Conservation (phyloP, 1,140 invertebrate genomes). For the Brachionus asplanchnoidis region DNA sequence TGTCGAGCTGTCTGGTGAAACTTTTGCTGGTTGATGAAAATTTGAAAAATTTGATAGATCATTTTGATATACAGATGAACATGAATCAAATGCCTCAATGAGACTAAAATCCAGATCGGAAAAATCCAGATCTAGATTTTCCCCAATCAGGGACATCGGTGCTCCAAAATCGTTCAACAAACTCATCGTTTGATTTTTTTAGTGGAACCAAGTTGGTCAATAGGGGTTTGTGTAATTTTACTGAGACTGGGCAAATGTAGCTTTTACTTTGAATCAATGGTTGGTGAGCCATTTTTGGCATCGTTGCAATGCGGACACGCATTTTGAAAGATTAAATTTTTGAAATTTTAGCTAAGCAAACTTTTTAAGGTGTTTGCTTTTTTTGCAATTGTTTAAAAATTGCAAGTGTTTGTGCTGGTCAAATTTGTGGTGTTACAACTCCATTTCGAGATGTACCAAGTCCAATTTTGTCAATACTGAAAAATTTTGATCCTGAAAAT, state of each 20-base stretch:
- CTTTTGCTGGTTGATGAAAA: neutral
- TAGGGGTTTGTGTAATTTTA: neutral
- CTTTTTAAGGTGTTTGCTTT: neutral
- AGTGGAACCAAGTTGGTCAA: neutral
- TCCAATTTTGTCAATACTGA: neutral
- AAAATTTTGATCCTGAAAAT: neutral
- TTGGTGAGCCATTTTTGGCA: slow-evolving; percentile 30
- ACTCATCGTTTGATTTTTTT: neutral
- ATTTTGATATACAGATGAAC: neutral
- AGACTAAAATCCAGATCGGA: slow-evolving; percentile 12
- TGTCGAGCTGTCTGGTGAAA: neutral
- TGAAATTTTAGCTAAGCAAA: neutral
- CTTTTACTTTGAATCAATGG: slow-evolving; percentile 3
- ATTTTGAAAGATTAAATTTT: slow-evolving; percentile 7
- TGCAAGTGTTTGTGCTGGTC: neutral
- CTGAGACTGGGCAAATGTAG: neutral
- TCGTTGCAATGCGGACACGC: slow-evolving; percentile 9
- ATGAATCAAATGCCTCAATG: neutral
- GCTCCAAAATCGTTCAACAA: slow-evolving; percentile 23
- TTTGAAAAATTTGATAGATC: neutral
- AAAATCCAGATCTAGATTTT: neutral
- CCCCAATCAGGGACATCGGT: slow-evolving; percentile 20
- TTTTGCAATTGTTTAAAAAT: slow-evolving; percentile 2
- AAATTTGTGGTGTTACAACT: neutral
- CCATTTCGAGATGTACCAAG: neutral